Evolutionary conservation across 2,888 invertebrate species (phyloP), one percentile per base, ranked within the genome.

Genomic region (Ptychoptera contaminata): DNA sequence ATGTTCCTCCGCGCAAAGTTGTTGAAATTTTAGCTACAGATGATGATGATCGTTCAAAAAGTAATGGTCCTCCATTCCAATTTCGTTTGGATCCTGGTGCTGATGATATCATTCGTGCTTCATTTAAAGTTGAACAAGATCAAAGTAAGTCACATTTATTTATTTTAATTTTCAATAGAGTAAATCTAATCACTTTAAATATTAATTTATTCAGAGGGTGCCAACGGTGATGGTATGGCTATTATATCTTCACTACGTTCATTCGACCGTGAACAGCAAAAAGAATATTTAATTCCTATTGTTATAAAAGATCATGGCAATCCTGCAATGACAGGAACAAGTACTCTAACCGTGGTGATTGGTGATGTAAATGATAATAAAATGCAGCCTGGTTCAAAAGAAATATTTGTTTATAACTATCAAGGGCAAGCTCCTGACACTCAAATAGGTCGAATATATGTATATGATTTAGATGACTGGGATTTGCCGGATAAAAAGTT

Each of bases 341-440:
- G 91, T 58, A 94, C 93, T 0, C 69, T 97, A 34, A 94, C 93
- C 0, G 90, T 97, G 23, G 88, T 94, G 42, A 96, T 98, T 55
- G 96, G 96, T 16, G 97, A 98, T 66, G 85, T 88, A 16, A 98
- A 98, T 64, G 97, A 97, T 63, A 96, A 97, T 66, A 90, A 92
- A 68, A 98, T 97, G 91, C 88, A 88, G 60, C 91, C 96, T 0
- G 98, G 97, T 2, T 83, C 87, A 5, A 97, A 97, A 70, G 86
- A 93, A 52, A 92, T 98, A 57, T 86, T 93, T 60, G 92, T 96
- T 2, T 97, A 97, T 67, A 96, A 93, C 67, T 98, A 97, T 55
- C 76, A 87, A 75, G 86, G 88, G 11, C 83, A 85, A 65, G 82
- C 88, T 45, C 87, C 84, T 23, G 88, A 86, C 54, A 87, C 91